Conservation (phyloP, 2,113 vertebrate genomes). For the Triplophysa siluroides region DNA sequence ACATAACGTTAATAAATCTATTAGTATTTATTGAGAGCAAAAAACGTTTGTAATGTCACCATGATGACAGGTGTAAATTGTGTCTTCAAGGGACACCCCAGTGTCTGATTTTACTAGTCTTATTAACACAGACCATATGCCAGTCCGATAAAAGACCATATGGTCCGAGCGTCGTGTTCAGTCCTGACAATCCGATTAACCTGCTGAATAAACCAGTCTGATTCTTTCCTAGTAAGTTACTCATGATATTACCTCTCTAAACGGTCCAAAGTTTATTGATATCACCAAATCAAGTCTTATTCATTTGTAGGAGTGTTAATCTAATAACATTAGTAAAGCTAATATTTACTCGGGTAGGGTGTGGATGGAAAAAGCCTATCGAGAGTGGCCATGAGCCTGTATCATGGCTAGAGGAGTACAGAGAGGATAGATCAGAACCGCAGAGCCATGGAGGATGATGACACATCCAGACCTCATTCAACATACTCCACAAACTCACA, state of each 20-base stretch:
- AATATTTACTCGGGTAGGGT: slow-evolving; percentile 13
- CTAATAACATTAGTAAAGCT: not conserved
- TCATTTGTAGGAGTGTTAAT: not conserved
- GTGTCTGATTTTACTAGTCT: slow-evolving; percentile 2
- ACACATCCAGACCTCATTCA: slow-evolving; percentile 49
- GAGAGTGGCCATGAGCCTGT: not conserved
- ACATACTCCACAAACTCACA: slow-evolving; percentile 48
- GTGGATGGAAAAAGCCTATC: slow-evolving; percentile 12
- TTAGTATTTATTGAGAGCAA: too few relatives aligned
- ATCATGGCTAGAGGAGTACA: slow-evolving; percentile 47
- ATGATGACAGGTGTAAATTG: not conserved
- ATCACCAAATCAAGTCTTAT: not conserved
- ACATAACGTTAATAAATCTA: too few relatives aligned
- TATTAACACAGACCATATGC: slow-evolving; percentile 40
- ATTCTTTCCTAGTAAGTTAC: not conserved
- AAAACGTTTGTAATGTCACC: not conserved
- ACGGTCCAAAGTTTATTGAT: not conserved
- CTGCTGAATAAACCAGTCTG: slow-evolving; percentile 2
- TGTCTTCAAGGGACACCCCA: not conserved
- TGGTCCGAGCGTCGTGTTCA: slow-evolving; percentile 11
- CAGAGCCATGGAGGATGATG: slow-evolving; percentile 52
- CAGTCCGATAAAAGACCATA: slow-evolving; percentile 11
- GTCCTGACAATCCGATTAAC: slow-evolving; percentile 39
- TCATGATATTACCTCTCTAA: not conserved
- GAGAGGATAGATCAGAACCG: slow-evolving; percentile 54